Evolutionary conservation across 2,113 vertebrate species (phyloP).

Genomic region (Centropus unirufus): DNA sequence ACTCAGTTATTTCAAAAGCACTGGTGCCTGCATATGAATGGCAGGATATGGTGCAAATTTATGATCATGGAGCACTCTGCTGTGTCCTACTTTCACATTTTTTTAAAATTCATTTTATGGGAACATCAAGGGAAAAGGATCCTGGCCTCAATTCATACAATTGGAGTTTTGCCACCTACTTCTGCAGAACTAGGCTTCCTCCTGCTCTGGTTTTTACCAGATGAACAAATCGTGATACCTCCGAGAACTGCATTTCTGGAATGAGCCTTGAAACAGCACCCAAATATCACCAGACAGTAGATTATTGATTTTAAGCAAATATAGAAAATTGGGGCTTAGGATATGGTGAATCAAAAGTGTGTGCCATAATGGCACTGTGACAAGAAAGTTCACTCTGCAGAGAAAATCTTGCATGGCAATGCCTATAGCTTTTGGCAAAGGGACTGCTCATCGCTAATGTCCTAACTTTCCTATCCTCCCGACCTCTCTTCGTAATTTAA

Average conservation of each 20-base stretch:
- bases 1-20: constrained; percentile 60
- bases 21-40: constrained; percentile 47
- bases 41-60: constrained; percentile 65
- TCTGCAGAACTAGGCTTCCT: fast-evolving
- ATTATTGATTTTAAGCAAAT: neutral
- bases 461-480: neutral
- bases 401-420: neutral
- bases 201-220: neutral
- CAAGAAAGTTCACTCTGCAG: neutral
- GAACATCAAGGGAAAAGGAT: constrained; percentile 29
- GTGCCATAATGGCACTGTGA: neutral
- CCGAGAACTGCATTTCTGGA: neutral
- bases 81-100: constrained; percentile 29
- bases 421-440: neutral
- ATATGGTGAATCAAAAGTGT: neutral
- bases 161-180: constrained; percentile 26
- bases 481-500: neutral
- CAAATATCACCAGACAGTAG: neutral
- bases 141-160: neutral
- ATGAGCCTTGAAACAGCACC: neutral
- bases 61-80: constrained; percentile 5
- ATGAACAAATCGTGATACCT: neutral
- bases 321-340: neutral
- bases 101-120: constrained; percentile 27
- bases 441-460: neutral